Evolutionary conservation across 2,113 vertebrate genomes (phyloP).

Genomic region (Spermophilus dauricus): DNA sequence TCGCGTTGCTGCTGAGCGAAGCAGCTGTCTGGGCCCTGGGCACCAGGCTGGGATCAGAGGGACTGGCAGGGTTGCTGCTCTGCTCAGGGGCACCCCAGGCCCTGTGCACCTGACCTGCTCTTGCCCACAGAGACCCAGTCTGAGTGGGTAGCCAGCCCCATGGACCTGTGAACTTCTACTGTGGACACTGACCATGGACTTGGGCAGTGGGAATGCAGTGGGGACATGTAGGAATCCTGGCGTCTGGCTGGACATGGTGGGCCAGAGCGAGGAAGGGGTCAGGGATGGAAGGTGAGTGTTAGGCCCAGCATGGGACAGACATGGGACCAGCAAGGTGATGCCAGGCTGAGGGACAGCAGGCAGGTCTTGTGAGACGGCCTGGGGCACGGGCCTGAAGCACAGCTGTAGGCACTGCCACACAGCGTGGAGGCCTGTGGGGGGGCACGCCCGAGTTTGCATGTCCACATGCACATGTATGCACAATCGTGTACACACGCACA

Average conservation of each 20-base stretch:
- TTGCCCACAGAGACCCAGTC: background rate
- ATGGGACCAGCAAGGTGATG: fast-evolving
- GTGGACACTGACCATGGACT: fast-evolving
- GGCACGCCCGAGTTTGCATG: fast-evolving
- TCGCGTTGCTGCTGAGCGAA: no score
- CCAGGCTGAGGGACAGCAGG: fast-evolving
- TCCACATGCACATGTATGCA: fast-evolving
- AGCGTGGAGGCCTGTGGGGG: background rate
- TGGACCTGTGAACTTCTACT: fast-evolving
- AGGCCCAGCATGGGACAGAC: background rate
- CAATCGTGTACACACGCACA: fast-evolving
- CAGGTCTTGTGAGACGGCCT: background rate
- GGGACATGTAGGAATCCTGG: background rate
- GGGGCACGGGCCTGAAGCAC: background rate
- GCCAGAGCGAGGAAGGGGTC: background rate
- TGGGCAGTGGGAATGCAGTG: background rate
- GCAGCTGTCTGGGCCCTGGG: background rate
- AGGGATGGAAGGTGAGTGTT: background rate
- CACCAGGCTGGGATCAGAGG: background rate
- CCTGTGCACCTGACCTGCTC: background rate
- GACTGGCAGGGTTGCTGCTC: fast-evolving
- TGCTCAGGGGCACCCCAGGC: background rate
- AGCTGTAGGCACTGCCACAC: background rate
- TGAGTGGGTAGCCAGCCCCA: no score
- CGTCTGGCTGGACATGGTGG: no score